A percentile compares a stretch with the other conserved stretches of the same genome.
Evolutionary conservation across 1,140 invertebrate species (phyloP).

Genomic region (Drosophila mauritiana): DNA sequence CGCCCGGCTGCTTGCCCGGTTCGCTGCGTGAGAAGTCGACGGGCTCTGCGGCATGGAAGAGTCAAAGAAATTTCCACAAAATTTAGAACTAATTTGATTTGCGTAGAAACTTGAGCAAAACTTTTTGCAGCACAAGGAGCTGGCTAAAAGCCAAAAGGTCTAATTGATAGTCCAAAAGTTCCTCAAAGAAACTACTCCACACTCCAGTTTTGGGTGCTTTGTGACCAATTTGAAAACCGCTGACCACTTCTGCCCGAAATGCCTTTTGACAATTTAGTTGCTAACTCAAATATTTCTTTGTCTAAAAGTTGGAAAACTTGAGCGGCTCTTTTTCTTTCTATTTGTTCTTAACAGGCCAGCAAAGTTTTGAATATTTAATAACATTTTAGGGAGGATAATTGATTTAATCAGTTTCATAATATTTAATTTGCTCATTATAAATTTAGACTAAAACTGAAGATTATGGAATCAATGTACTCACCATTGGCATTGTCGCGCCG

Average conservation of each 20-base stretch:
- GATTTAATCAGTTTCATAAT: no score
- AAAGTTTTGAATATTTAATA: no score
- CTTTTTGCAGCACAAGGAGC: slow-evolving; percentile 36
- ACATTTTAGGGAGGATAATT: no score
- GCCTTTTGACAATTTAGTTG: background rate
- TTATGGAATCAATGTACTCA: slow-evolving; percentile 11
- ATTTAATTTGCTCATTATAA: no score
- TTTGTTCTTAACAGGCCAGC: background rate
- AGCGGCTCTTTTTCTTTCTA: no score
- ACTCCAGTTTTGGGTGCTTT: background rate
- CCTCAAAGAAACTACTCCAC: slow-evolving; percentile 34
- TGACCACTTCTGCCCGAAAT: background rate
- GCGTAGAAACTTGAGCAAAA: slow-evolving; percentile 56
- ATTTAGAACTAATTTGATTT: slow-evolving; percentile 75
- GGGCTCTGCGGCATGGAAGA: slow-evolving; percentile 63
- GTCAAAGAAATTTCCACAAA: slow-evolving; percentile 48
- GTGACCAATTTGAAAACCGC: background rate
- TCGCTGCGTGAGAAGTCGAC: slow-evolving; percentile 84
- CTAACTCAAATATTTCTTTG: background rate
- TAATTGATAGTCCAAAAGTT: slow-evolving; percentile 64
- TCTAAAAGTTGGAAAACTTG: background rate
- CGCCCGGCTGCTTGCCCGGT: slow-evolving; percentile 54
- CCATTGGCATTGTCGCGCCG: slow-evolving; percentile 80
- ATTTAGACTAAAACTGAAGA: no score
- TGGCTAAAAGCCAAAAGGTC: slow-evolving; percentile 47